These are phyloP conservation scores for Archivesica marissinica DNA, from an alignment of 1,140 invertebrate species.

Conservation along the genomic window DNA sequence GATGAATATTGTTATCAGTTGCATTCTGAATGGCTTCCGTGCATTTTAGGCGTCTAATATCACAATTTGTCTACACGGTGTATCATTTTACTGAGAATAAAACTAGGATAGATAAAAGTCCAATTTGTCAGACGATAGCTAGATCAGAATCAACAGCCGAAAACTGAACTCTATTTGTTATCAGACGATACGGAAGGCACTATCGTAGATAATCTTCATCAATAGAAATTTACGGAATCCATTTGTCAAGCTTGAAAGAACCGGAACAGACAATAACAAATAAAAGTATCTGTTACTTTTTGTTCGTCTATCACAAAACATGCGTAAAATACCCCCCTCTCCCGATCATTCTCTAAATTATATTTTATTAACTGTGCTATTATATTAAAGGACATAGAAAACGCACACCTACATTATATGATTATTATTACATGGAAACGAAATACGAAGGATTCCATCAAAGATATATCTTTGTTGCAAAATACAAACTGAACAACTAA, in stretches of 20 bases:
- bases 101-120: slow-evolving; percentile 56
- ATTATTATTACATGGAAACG: no score
- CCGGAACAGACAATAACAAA: slow-evolving; percentile 43
- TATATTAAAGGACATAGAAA: no score
- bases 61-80: slow-evolving; percentile 46
- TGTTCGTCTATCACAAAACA: slow-evolving; percentile 12
- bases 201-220: background rate
- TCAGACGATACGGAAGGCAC: background rate
- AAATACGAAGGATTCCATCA: no score
- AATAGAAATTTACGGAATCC: slow-evolving; percentile 28
- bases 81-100: slow-evolving; percentile 57
- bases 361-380: no score
- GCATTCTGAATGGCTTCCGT: slow-evolving; percentile 17
- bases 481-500: no score
- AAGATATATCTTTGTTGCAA: no score
- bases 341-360: no score
- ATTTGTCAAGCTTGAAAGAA: slow-evolving; percentile 39
- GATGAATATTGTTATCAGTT: slow-evolving; percentile 19
- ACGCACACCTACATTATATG: no score
- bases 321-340: no score
- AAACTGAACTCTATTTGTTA: slow-evolving; percentile 43
- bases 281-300: slow-evolving; percentile 51
- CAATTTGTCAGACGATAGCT: slow-evolving; percentile 56
- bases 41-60: slow-evolving; percentile 45
- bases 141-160: slow-evolving; percentile 10